Base-by-base conservation (phyloP, 2,797 vertebrate species). In the Hemitrygon akajei region DNA sequence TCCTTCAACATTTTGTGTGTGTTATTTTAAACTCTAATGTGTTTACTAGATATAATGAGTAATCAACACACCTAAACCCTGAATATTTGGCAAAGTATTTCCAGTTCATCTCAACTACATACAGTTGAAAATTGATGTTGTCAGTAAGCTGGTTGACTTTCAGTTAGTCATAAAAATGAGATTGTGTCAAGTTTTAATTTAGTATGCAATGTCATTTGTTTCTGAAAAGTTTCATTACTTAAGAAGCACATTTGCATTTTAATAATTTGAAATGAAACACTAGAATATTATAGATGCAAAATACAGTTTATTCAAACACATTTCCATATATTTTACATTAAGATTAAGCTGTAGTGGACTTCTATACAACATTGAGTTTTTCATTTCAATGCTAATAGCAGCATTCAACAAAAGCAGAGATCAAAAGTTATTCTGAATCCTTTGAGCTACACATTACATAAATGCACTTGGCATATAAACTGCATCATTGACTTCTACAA, bases 241-340 rank as follows among this genome's bases (percentile, higher is more conserved):
- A 34, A 63, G n/a, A 69, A 89, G 63, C 20, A 69, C 18, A 89
- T 69, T 69, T 69, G 86, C 86, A 69, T 69, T 89, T 89, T 89
- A 89, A 89, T 37, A 89, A 69, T 89, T 69, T 89, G 60, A 89
- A 89, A 89, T 37, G 18, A 89, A 89, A 87, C 69, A 89, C 18
- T 69, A 69, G 37, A 66, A 89, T 89, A 69, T 37, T 69, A 37
- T n/a, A 89, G n/a, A 89, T 89, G 86, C 86, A 66, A 89, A 66
- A 89, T 63, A 37, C n/a, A n/a, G 16, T 87, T 63, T 66, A 89
- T 89, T 89, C 86, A 69, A 89, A 89, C 60, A 66, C 58, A 82
- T 84, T 84, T 14, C 63, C n/a, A 89, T 89, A 20, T 89, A 89
- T 66, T 34, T 69, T 69, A 89, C n/a, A 89, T 89, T n/a, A 7